Evolutionary conservation across 2,113 vertebrate species (phyloP).

Genomic region (Craseonycteris thonglongyai): DNA sequence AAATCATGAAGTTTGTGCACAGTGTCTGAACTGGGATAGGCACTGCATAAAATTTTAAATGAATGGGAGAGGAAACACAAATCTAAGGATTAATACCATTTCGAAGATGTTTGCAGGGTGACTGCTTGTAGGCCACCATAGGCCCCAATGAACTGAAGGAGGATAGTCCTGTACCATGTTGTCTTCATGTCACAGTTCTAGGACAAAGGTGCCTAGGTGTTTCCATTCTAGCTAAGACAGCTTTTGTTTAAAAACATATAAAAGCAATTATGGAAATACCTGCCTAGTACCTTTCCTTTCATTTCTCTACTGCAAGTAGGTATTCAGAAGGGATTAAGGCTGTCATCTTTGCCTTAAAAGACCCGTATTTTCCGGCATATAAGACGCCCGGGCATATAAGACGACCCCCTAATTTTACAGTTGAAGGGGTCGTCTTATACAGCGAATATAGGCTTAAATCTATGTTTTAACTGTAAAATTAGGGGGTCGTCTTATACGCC

Average conservation of each 20-base stretch:
- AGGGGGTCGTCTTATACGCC: too few relatives aligned
- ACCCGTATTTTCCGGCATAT: too few relatives aligned
- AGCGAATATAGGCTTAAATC: too few relatives aligned
- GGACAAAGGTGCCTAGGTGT: constrained; percentile 42
- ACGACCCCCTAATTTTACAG: too few relatives aligned
- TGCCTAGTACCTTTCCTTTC: constrained; percentile 50
- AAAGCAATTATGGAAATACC: constrained; percentile 50
- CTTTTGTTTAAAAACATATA: constrained; percentile 53
- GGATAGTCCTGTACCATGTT: constrained; percentile 47
- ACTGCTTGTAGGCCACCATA: not conserved
- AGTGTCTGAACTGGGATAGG: not conserved
- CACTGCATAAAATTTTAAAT: not conserved
- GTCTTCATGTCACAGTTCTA: constrained; percentile 27
- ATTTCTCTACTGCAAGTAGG: constrained; percentile 51
- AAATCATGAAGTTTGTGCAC: not conserved
- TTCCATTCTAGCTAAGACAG: constrained; percentile 48
- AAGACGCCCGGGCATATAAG: too few relatives aligned
- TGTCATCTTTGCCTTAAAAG: constrained; percentile 61
- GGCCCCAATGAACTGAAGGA: not conserved
- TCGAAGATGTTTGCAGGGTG: not conserved
- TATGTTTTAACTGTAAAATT: too few relatives aligned
- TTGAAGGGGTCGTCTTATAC: too few relatives aligned
- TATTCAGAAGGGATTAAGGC: constrained; percentile 64
- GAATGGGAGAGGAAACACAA: not conserved
- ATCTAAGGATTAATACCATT: not conserved